These are phyloP conservation scores for Cynocephalus volans DNA, from an alignment of 2,113 vertebrate species.

Conservation along the genomic window DNA sequence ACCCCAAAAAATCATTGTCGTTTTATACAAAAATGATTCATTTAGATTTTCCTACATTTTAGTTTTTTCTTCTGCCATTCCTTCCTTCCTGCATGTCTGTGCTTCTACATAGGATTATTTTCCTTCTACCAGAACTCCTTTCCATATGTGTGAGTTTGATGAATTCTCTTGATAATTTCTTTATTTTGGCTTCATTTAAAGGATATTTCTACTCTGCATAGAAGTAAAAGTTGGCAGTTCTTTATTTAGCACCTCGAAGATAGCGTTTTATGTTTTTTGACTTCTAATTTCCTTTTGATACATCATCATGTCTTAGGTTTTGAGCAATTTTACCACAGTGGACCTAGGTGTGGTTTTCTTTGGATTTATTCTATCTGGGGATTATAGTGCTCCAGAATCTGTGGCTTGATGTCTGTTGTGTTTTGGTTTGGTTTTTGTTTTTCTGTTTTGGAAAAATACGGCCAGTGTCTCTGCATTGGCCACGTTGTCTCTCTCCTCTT, in stretches of 20 bases:
- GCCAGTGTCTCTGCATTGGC: not conserved
- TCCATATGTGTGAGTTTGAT: not conserved
- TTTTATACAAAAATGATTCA: conserved; percentile 19
- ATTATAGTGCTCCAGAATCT: not conserved
- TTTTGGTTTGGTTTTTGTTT: not conserved
- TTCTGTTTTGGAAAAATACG: not conserved
- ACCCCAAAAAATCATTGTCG: not conserved
- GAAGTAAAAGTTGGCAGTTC: conserved; percentile 16
- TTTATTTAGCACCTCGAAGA: not conserved
- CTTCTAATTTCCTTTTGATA: conserved; percentile 32
- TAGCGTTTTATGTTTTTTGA: not conserved
- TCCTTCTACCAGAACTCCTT: not conserved
- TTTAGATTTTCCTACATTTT: conserved; percentile 31
- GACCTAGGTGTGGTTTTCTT: not conserved
- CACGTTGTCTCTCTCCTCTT: not conserved
- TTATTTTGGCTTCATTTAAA: conserved; percentile 54
- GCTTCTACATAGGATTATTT: not conserved
- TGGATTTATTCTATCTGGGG: not conserved
- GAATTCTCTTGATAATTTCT: not conserved
- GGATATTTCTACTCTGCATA: conserved; percentile 8
- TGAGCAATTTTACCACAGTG: not conserved
- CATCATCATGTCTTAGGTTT: not conserved
- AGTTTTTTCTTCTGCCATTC: not conserved
- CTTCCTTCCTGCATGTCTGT: not conserved
- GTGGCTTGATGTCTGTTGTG: not conserved